Conservation (phyloP, 1,140 invertebrate genomes). For the Chelonus insularis region DNA sequence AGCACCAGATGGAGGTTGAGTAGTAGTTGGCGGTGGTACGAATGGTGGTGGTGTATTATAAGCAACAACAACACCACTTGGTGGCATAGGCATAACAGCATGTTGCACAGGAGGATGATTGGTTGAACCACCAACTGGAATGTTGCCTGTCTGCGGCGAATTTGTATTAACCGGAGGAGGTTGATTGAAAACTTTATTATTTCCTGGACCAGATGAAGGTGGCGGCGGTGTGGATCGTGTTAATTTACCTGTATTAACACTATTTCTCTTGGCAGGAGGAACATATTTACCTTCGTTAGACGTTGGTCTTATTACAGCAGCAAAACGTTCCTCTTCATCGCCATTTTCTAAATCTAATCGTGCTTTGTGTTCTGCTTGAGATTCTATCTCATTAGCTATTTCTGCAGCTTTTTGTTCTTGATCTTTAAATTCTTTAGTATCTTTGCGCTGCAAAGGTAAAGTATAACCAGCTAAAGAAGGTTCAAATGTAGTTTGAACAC, state of each 20-base stretch:
- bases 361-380: conserved; percentile 76
- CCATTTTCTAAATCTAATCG: conserved; percentile 86
- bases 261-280: conserved; percentile 76
- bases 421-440: conserved; percentile 82
- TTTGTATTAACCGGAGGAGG: conserved; percentile 50
- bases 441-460: conserved; percentile 78
- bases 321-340: conserved; percentile 85
- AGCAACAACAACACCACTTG: conserved; percentile 54
- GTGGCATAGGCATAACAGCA: conserved; percentile 54
- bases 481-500: conserved; percentile 86
- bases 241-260: conserved; percentile 63
- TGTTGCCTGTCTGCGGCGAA: conserved; percentile 50
- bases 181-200: conserved; percentile 52
- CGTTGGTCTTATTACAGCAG: conserved; percentile 66
- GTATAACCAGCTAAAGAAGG: conserved; percentile 85
- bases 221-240: conserved; percentile 64
- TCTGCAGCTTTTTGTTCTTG: conserved; percentile 72
- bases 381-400: conserved; percentile 89
- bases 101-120: conserved; percentile 45
- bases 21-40: conserved; percentile 50
- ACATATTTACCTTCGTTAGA: conserved; percentile 70
- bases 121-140: conserved; percentile 45
- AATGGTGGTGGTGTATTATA: conserved; percentile 54
- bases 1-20: conserved; percentile 44
- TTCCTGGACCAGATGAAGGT: conserved; percentile 48